Conservation (phyloP, 2,888 invertebrate genomes). For the Ectropis crepuscularia region DNA sequence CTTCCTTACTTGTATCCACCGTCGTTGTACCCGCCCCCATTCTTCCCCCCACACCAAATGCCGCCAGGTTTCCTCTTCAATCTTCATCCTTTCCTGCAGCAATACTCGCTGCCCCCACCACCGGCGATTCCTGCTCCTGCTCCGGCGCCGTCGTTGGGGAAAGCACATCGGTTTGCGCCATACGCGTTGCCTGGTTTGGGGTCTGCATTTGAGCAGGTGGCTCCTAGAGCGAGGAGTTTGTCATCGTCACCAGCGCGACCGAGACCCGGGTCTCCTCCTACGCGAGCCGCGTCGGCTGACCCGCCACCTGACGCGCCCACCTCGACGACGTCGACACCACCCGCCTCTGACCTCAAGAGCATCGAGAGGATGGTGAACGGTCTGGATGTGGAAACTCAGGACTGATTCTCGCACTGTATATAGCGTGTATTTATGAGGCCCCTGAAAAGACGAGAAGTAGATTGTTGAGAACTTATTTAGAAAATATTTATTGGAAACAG, state of each 20-base stretch:
- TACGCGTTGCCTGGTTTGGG: conserved; percentile 93
- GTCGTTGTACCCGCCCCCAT: conserved; percentile 91
- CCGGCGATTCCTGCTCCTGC: conserved; percentile 86
- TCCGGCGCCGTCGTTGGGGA: conserved; percentile 87
- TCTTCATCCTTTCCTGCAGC: conserved; percentile 94
- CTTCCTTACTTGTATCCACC: conserved; percentile 97
- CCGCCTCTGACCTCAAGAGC: conserved; percentile 94
- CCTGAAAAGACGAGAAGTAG: conserved; percentile 43
- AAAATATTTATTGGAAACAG: too few relatives aligned
- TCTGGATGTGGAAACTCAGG: conserved; percentile 92
- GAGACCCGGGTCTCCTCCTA: conserved; percentile 69
- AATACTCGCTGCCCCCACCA: conserved; percentile 92
- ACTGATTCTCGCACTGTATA: conserved; percentile 78
- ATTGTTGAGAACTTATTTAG: conserved; percentile 16
- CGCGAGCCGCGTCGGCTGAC: conserved; percentile 81
- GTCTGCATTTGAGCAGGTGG: conserved; percentile 95
- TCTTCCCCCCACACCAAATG: conserved; percentile 91
- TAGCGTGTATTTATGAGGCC: conserved; percentile 78
- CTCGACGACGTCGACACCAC: conserved; percentile 84
- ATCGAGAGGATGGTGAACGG: conserved; percentile 99
- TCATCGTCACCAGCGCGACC: conserved; percentile 85
- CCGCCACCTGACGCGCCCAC: conserved; percentile 84
- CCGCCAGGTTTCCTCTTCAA: conserved; percentile 94
- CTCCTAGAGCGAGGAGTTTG: conserved; percentile 88
- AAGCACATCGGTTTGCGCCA: conserved; percentile 92